phyloP scores from a whole-genome alignment of 1,140 invertebrate species.

The Calephelis nemesis region DNA sequence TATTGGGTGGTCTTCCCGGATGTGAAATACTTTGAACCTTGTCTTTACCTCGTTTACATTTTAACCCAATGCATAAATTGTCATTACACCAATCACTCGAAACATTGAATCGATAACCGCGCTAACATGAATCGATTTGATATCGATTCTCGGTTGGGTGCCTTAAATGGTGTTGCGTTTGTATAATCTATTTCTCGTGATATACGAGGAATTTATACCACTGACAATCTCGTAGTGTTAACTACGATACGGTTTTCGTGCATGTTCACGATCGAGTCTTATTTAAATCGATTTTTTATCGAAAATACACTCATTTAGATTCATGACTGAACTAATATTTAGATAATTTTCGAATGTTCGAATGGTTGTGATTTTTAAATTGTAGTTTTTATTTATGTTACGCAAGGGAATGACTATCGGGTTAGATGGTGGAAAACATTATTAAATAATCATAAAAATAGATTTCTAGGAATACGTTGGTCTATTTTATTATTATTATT shows the following conservation, averaged over 20 bases:
- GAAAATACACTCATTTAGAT: conserved; percentile 7
- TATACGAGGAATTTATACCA: conserved; percentile 15
- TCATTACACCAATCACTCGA: conserved; percentile 66
- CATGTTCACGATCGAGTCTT: conserved; percentile 4
- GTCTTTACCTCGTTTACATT: conserved; percentile 63
- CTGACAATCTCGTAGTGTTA: conserved; percentile 12
- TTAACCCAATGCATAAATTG: conserved; percentile 62
- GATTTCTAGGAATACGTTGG: too few species aligned
- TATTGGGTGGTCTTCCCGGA: conserved; percentile 58
- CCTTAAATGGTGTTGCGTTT: conserved; percentile 26
- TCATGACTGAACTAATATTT: conserved; percentile 12
- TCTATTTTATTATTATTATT: too few species aligned
- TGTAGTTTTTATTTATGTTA: conserved; percentile 1
- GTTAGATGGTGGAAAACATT: neutral
- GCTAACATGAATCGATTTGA: conserved; percentile 37
- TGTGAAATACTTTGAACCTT: conserved; percentile 42
- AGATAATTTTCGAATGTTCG: conserved; percentile 13
- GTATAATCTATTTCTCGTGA: conserved; percentile 17
- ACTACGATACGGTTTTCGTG: conserved; percentile 7
- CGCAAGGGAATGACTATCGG: neutral
- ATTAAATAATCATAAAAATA: too few species aligned
- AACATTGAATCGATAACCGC: conserved; percentile 55
- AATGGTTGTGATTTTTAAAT: conserved; percentile 6
- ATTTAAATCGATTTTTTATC: conserved; percentile 14
- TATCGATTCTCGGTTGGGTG: conserved; percentile 54